Percentiles rank a stretch among this genome's conserved stretches.
Evolutionary conservation across 2,888 invertebrate species (phyloP).

Genomic region (Hetaerina titia): DNA sequence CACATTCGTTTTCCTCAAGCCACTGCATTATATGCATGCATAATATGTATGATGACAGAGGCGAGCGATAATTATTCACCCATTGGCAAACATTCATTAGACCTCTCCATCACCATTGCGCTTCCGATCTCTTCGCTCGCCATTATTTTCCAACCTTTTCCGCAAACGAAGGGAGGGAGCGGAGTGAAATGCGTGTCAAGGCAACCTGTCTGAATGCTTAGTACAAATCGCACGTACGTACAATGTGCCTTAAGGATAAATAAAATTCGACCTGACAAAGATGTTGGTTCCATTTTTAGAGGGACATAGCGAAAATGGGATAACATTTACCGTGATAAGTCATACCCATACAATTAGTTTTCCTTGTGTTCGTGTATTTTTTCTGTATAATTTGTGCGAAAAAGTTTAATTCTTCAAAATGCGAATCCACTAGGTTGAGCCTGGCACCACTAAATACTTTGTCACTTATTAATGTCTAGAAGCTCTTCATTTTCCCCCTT

Average conservation of each 20-base stretch:
- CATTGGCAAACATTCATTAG: not conserved
- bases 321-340: not conserved
- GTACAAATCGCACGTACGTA: not conserved
- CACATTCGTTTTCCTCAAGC: not conserved
- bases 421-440: too few species aligned
- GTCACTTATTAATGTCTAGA: too few species aligned
- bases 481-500: too few species aligned
- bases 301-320: not conserved
- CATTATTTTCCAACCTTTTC: too few species aligned
- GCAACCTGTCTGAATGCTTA: too few species aligned
- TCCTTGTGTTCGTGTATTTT: not conserved
- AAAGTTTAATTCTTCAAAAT: too few species aligned
- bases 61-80: not conserved
- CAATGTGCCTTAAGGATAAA: not conserved
- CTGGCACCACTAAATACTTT: too few species aligned
- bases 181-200: not conserved
- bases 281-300: not conserved
- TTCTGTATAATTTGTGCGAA: too few species aligned
- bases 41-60: not conserved
- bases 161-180: too few species aligned
- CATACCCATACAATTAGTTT: not conserved
- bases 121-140: not conserved
- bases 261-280: not conserved
- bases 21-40: not conserved
- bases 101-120: not conserved